Evolutionary conservation across 92 coral and sea anemone species (phyloP).

Genomic region (Pocillopora grandis): DNA sequence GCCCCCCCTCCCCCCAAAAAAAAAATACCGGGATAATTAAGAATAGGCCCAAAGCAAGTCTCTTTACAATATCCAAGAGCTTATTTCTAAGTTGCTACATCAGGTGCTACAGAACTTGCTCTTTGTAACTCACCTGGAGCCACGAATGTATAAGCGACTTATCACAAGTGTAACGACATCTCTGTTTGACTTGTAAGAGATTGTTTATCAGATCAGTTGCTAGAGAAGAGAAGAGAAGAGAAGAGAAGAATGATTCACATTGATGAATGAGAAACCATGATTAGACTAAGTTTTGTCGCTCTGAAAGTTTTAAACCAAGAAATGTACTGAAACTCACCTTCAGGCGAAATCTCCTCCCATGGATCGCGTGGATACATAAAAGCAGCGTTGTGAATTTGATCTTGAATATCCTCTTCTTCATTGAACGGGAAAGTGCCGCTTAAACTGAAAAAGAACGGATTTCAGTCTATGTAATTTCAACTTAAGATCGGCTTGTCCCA

Average conservation of each 20-base stretch:
- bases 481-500: not conserved
- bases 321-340: slow-evolving; percentile 54
- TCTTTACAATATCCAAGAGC: too few species aligned
- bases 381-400: slow-evolving; percentile 96
- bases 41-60: too few species aligned
- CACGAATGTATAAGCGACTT: slow-evolving; percentile 95
- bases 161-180: slow-evolving; percentile 92
- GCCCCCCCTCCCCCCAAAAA: too few species aligned
- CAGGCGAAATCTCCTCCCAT: slow-evolving; percentile 89
- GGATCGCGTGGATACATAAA: slow-evolving; percentile 99
- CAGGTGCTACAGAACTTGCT: not conserved
- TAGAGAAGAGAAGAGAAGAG: slow-evolving; percentile 21
- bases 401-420: slow-evolving; percentile 97
- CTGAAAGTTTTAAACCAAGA: not conserved
- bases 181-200: slow-evolving; percentile 92
- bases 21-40: too few species aligned
- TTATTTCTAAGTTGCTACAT: not conserved
- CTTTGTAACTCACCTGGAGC: slow-evolving; percentile 80
- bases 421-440: slow-evolving; percentile 99
- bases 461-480: not conserved
- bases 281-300: too few species aligned
- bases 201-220: slow-evolving; percentile 93
- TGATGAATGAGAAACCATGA: not conserved
- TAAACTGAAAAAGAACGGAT: slow-evolving; percentile 53
- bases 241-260: not conserved